Conservation (phyloP, 2,888 invertebrate species). For the Cyclophora punctaria region DNA sequence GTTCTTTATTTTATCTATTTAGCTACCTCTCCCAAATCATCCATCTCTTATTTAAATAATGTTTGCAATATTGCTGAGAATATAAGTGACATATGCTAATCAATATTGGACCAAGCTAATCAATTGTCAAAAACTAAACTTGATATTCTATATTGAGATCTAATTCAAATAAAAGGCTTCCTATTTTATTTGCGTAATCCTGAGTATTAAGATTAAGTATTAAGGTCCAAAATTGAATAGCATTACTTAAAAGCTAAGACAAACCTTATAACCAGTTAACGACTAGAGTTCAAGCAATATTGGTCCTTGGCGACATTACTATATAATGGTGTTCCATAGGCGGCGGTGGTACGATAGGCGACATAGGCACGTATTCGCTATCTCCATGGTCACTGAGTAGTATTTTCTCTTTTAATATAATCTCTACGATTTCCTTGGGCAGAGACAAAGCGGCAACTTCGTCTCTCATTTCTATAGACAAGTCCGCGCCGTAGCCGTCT, state of each 20-base stretch:
- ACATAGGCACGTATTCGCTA: slow-evolving; percentile 62
- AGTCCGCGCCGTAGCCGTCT: slow-evolving; percentile 40
- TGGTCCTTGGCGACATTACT: slow-evolving; percentile 59
- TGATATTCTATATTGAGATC: too few species aligned
- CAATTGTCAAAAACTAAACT: too few species aligned
- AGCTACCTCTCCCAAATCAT: too few species aligned
- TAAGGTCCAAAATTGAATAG: too few species aligned
- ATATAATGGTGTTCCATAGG: slow-evolving; percentile 58
- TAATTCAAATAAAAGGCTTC: too few species aligned
- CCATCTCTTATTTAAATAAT: too few species aligned
- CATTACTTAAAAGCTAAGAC: neutral
- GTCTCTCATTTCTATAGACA: slow-evolving; percentile 49
- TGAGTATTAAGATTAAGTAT: neutral
- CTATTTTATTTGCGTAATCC: too few species aligned
- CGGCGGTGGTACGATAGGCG: slow-evolving; percentile 46
- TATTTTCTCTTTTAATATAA: slow-evolving; percentile 45
- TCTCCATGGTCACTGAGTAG: slow-evolving; percentile 40
- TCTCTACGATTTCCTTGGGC: slow-evolving; percentile 57
- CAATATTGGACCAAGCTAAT: too few species aligned
- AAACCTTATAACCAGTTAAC: slow-evolving; percentile 1
- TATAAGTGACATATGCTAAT: too few species aligned
- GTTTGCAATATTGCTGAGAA: too few species aligned
- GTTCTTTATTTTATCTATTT: too few species aligned
- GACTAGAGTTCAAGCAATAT: slow-evolving; percentile 39
- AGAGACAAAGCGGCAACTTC: slow-evolving; percentile 45